Conservation (phyloP, 2,888 invertebrate genomes). For the Thyatira batis region DNA sequence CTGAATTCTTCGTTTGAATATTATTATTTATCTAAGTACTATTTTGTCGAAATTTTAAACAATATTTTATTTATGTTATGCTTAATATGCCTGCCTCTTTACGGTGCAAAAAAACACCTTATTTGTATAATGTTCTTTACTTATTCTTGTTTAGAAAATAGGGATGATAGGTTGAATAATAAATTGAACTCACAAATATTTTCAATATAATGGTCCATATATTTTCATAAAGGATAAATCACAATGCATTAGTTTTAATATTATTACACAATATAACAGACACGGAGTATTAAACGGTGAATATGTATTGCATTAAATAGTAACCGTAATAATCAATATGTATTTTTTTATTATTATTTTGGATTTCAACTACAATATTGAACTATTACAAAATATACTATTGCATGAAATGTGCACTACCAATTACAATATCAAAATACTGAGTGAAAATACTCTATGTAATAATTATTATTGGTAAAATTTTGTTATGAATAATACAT, state of each 20-base stretch:
- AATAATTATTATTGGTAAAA: neutral
- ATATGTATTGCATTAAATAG: constrained; percentile 18
- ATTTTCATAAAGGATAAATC: constrained; percentile 77
- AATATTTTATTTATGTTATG: no score
- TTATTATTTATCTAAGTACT: neutral
- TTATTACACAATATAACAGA: constrained; percentile 58
- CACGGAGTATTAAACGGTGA: constrained; percentile 61
- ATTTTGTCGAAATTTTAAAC: constrained; percentile 3
- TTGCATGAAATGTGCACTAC: neutral
- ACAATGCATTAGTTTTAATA: constrained; percentile 71
- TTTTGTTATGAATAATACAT: neutral
- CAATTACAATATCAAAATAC: constrained; percentile 7
- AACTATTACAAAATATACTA: neutral
- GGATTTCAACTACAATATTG: no score
- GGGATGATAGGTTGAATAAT: neutral
- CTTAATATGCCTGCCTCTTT: no score
- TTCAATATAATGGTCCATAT: constrained; percentile 77
- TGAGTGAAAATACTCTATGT: constrained; percentile 1
- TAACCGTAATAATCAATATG: neutral
- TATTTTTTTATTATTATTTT: neutral
- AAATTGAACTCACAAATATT: constrained; percentile 42
- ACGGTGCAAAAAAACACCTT: no score
- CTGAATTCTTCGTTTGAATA: no score
- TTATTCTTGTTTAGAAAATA: no score
- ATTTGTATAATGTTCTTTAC: no score